phyloP scores from a whole-genome alignment of 2,888 invertebrate genomes.

The Pseudoips prasinana region DNA sequence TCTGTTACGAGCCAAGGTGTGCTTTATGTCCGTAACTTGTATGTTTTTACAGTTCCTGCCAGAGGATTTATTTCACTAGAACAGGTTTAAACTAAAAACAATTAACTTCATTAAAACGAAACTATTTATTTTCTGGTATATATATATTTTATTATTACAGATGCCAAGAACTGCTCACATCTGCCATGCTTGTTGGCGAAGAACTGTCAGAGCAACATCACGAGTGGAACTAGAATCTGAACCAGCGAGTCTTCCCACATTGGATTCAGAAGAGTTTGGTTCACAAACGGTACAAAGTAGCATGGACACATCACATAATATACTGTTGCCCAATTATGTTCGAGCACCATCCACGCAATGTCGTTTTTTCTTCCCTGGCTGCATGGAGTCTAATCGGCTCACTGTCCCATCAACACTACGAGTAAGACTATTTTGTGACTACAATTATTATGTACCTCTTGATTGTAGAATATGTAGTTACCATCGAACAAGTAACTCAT shows the following conservation, averaged over 20 bases:
- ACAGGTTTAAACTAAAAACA: neutral
- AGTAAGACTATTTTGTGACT: slow-evolving; percentile 3
- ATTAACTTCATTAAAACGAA: no score
- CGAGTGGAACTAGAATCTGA: neutral
- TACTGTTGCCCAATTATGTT: neutral
- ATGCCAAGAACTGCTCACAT: neutral
- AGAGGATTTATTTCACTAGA: no score
- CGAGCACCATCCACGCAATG: neutral
- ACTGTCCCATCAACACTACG: neutral
- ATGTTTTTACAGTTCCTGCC: no score
- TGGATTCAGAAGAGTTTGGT: neutral
- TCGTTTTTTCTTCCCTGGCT: neutral
- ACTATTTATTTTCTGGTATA: no score
- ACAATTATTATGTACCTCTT: slow-evolving; percentile 4
- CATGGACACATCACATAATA: neutral
- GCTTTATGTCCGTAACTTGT: no score
- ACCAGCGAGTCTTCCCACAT: neutral
- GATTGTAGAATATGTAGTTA: slow-evolving; percentile 4
- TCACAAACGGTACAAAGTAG: neutral
- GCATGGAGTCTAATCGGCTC: neutral
- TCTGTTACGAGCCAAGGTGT: no score
- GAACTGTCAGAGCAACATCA: neutral
- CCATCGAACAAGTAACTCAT: slow-evolving; percentile 5
- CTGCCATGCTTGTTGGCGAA: neutral
- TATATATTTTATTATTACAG: no score